These are phyloP conservation scores for Megathymus violae DNA, from an alignment of 1,140 invertebrate genomes.

Conservation along the genomic window DNA sequence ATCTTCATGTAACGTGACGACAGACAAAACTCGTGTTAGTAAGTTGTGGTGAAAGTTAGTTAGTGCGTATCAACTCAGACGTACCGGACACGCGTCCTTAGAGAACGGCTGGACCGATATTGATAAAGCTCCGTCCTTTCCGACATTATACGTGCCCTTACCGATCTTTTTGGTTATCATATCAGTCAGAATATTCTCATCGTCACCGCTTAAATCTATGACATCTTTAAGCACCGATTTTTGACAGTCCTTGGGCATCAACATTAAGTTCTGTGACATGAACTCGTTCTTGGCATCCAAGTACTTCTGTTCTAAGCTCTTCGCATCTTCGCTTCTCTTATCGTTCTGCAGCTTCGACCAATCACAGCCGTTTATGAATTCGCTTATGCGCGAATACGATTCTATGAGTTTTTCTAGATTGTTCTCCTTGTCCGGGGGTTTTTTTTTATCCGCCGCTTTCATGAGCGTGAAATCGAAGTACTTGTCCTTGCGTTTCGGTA, in stretches of 20 bases:
- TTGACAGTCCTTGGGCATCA: conserved; percentile 72
- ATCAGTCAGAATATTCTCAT: conserved; percentile 64
- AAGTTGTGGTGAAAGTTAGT: conserved; percentile 55
- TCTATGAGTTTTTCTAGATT: conserved; percentile 76
- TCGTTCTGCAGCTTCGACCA: conserved; percentile 68
- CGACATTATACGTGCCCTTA: conserved; percentile 66
- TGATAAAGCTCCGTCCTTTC: conserved; percentile 73
- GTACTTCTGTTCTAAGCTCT: conserved; percentile 77
- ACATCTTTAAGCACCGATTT: conserved; percentile 70
- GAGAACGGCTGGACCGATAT: conserved; percentile 70
- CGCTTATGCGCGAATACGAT: conserved; percentile 77
- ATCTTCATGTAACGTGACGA: neutral
- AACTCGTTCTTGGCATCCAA: conserved; percentile 81
- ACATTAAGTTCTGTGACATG: conserved; percentile 77
- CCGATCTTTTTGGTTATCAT: conserved; percentile 64
- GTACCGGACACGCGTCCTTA: conserved; percentile 72
- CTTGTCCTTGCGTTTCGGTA: conserved; percentile 74
- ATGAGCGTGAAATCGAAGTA: conserved; percentile 72
- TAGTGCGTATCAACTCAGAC: conserved; percentile 60
- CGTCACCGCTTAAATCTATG: conserved; percentile 76
- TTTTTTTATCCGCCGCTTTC: conserved; percentile 65
- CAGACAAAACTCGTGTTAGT: conserved; percentile 49
- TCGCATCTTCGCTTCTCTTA: conserved; percentile 62
- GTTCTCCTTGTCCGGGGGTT: conserved; percentile 64
- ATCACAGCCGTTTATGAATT: conserved; percentile 81